Evolutionary conservation across 1,140 invertebrate species (phyloP).

Genomic region (Atta texana): DNA sequence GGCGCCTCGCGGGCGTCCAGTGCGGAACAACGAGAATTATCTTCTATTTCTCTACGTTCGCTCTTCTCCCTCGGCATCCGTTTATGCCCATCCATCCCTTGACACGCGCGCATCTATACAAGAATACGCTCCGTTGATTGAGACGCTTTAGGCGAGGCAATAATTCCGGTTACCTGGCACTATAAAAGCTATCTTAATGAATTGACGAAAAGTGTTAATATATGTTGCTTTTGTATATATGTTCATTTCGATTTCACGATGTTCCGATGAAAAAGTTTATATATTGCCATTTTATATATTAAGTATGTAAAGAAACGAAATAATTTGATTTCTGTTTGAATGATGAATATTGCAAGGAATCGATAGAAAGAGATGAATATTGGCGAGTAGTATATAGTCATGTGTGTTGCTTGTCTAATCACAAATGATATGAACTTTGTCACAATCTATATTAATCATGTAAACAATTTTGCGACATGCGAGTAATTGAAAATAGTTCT

Average conservation of each 20-base stretch:
- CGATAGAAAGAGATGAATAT: too few species aligned
- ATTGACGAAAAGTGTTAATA: constrained; percentile 66
- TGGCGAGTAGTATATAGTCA: not conserved
- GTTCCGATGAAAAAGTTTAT: not conserved
- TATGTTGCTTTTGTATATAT: constrained; percentile 18
- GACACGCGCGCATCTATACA: constrained; percentile 38
- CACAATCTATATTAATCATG: not conserved
- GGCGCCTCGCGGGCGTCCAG: constrained; percentile 70
- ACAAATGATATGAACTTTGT: not conserved
- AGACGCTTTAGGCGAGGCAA: constrained; percentile 65
- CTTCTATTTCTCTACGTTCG: constrained; percentile 60
- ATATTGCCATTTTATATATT: not conserved
- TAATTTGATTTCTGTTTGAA: not conserved
- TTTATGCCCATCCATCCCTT: constrained; percentile 60
- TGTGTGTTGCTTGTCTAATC: not conserved
- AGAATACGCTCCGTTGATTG: constrained; percentile 64
- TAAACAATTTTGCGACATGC: not conserved
- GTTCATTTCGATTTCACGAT: constrained; percentile 3
- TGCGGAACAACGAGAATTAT: constrained; percentile 76
- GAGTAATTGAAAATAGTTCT: not conserved
- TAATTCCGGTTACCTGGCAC: constrained; percentile 64
- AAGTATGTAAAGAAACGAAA: constrained; percentile 43
- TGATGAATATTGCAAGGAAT: not conserved
- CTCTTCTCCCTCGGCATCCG: constrained; percentile 37
- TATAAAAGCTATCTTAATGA: constrained; percentile 72